These are phyloP conservation scores for Borostomias antarcticus DNA, from an alignment of 2,797 vertebrate genomes.

Conservation along the genomic window DNA sequence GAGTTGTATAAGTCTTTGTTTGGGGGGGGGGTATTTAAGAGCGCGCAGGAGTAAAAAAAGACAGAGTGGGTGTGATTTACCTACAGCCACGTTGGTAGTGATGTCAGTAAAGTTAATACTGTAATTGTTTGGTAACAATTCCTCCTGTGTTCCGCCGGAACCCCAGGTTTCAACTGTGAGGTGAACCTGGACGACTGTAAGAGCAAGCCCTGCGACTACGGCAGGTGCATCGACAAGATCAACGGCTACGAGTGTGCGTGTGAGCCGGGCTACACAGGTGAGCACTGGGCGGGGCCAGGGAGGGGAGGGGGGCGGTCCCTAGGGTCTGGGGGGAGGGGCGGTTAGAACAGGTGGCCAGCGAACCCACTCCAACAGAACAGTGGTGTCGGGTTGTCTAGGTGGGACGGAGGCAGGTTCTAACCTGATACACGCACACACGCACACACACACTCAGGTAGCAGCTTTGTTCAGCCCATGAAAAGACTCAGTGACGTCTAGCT, in stretches of 20 bases:
- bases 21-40: too few species aligned
- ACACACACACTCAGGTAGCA: constrained; percentile 48
- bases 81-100: too few species aligned
- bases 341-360: constrained; percentile 79
- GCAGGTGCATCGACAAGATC: constrained; percentile 96
- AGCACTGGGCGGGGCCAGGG: constrained; percentile 25
- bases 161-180: constrained; percentile 90
- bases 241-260: constrained; percentile 94
- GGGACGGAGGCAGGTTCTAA: constrained; percentile 49
- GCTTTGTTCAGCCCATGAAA: constrained; percentile 70
- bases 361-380: constrained; percentile 60
- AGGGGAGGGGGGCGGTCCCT: constrained; percentile 53
- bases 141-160: neutral
- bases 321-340: constrained; percentile 60
- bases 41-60: too few species aligned
- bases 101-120: too few species aligned
- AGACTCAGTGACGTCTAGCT: constrained; percentile 61
- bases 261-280: constrained; percentile 91
- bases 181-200: constrained; percentile 94
- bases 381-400: constrained; percentile 74
- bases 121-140: too few species aligned
- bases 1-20: too few species aligned
- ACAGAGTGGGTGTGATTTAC: too few species aligned
- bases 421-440: constrained; percentile 65
- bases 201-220: constrained; percentile 91